Conservation (phyloP, 2,797 vertebrate genomes). For the Scolopax rusticola region DNA sequence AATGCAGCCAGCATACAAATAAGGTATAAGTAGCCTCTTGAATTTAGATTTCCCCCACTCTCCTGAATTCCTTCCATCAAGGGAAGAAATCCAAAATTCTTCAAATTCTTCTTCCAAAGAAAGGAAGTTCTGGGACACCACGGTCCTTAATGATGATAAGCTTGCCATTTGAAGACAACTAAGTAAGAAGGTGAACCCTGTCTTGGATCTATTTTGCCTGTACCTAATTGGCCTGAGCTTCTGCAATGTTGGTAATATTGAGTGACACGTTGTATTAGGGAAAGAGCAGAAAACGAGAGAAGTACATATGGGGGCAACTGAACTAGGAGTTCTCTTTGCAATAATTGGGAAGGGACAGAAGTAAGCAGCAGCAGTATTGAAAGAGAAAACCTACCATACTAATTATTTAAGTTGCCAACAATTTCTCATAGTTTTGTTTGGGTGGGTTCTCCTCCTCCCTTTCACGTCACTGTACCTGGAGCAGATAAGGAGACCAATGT, state of each 20-base stretch:
- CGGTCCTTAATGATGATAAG: background rate
- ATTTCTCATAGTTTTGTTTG: background rate
- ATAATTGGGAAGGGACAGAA: background rate
- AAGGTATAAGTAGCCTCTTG: background rate
- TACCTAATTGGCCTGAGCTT: background rate
- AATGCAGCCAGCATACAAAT: background rate
- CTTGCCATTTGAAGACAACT: background rate
- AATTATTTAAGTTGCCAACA: background rate
- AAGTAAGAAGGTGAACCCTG: background rate
- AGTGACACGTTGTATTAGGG: background rate
- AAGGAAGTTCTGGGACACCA: background rate
- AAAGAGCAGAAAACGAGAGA: background rate
- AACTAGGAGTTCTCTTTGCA: background rate
- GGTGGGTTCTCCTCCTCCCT: background rate
- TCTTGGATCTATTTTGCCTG: background rate
- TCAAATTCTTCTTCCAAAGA: background rate
- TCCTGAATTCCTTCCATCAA: no score
- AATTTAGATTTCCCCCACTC: background rate
- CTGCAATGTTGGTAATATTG: background rate
- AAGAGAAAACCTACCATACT: background rate
- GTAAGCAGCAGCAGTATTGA: background rate
- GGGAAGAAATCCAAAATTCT: background rate
- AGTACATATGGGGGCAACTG: background rate
- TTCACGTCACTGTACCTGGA: background rate
- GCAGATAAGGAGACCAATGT: background rate